Conservation (phyloP, 2,797 vertebrate species). For the Rhinichthys osculus region DNA sequence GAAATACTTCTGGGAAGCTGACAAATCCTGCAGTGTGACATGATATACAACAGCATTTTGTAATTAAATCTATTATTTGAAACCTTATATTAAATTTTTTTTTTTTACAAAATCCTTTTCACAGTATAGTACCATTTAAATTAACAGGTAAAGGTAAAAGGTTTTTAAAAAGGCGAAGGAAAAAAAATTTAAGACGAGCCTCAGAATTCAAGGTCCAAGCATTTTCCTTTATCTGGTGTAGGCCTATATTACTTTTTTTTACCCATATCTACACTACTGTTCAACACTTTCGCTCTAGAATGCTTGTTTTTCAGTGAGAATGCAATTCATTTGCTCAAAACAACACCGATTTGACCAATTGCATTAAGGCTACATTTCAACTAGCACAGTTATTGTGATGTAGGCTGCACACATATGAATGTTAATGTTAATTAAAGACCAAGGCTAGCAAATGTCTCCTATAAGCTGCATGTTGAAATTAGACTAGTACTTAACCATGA, state of each 20-base stretch:
- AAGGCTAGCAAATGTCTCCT: too few relatives aligned
- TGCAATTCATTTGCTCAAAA: too few relatives aligned
- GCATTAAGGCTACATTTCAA: too few relatives aligned
- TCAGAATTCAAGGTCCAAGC: not conserved
- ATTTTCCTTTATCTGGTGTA: not conserved
- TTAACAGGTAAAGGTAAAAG: not conserved
- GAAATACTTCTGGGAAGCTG: slow-evolving; percentile 14
- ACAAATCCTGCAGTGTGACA: slow-evolving; percentile 7
- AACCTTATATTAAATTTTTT: not conserved
- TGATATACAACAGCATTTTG: slow-evolving; percentile 24
- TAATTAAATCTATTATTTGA: slow-evolving; percentile 17
- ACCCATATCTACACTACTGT: not conserved
- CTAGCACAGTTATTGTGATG: too few relatives aligned
- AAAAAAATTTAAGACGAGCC: not conserved
- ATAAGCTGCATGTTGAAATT: too few relatives aligned
- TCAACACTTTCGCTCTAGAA: not conserved
- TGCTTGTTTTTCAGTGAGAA: too few relatives aligned
- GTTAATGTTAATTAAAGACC: too few relatives aligned
- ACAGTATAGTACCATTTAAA: not conserved
- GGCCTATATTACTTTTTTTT: not conserved
- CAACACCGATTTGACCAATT: too few relatives aligned
- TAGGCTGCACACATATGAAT: too few relatives aligned
- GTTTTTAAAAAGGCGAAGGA: not conserved
- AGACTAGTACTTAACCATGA: too few relatives aligned
- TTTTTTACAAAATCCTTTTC: not conserved